Base-by-base conservation (phyloP, 1,140 invertebrate genomes). In the Metopolophium dirhodum region DNA sequence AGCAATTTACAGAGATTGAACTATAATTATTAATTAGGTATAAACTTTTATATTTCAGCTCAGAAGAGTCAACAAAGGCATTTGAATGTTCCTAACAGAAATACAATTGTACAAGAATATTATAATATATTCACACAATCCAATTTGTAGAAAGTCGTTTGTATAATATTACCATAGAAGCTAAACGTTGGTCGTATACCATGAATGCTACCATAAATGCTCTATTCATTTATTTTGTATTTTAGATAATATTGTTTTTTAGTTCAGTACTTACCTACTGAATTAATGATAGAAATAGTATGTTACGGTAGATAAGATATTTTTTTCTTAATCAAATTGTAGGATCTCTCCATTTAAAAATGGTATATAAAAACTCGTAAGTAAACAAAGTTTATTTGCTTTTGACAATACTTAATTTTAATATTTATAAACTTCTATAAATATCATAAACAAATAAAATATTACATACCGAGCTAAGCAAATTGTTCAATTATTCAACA, bases 121-220 rank as follows among this genome's bases (percentile, higher is more conserved):
- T 35, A 37, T 54, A 89, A 89, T 89, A 35, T 89, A 89, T 89
- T 89, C 49, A 89, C 18, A 51, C 47, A 87, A 87, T 87, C 30
- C 86, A 87, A 87, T 87, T 87, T 51, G 45, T 87, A 37, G 49
- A 47, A 54, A 54, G 35, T 11, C 49, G n/a, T 89, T 54, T 54
- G 41, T 54, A 37, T 89, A 54, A 89, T 37, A 26, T 23, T 37
- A 54, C 3, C 0, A 89, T 54, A 89, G 47, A 35, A 89, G n/a
- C 22, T 51, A 89, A 89, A 89, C 35, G 49, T 37, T 54, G 37
- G n/a, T 47, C 20, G 20, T 54, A 37, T 51, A 22, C 37, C 37
- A 37, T 37, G 37, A 37, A 37, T 37, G 37, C 37, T 37, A 37
- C 37, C 37, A 37, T 37, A 37, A 37, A 37, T 37, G 37, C 20